phyloP scores from a whole-genome alignment of 2,797 vertebrate species.

The Simalia tracyae region DNA sequence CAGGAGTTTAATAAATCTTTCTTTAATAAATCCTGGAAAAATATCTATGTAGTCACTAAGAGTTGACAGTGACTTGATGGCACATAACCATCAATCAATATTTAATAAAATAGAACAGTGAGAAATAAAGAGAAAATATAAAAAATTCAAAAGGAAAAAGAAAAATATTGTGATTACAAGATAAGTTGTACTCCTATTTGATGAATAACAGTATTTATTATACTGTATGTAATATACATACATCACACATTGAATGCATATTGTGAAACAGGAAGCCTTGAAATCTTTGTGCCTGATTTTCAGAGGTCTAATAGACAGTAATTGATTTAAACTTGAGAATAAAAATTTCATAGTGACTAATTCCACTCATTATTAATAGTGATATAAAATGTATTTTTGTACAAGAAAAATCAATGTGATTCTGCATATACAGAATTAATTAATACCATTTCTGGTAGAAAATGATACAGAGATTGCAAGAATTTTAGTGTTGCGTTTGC shows the following conservation, averaged over 20 bases:
- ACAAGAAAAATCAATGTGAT: constrained; percentile 52
- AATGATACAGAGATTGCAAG: background rate
- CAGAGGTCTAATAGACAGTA: constrained; percentile 60
- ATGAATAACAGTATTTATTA: background rate
- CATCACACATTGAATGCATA: constrained; percentile 40
- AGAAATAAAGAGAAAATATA: background rate
- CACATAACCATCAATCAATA: background rate
- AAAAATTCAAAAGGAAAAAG: background rate
- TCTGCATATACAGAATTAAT: constrained; percentile 38
- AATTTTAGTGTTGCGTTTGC: background rate
- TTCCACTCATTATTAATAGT: constrained; percentile 37
- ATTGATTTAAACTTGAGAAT: constrained; percentile 58
- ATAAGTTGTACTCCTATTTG: accelerated
- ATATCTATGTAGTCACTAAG: background rate
- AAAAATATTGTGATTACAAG: background rate
- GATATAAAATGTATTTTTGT: constrained; percentile 60
- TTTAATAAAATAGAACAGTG: background rate
- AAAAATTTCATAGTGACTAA: constrained; percentile 63
- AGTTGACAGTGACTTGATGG: background rate
- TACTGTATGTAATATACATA: background rate
- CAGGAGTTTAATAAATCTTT: background rate
- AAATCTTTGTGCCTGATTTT: constrained; percentile 56
- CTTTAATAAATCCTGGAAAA: background rate
- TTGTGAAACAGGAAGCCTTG: constrained; percentile 49
- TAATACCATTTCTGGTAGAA: background rate